A percentile compares a stretch with the other conserved stretches of the same genome.
These are phyloP conservation scores for Ciconia stormi DNA, from an alignment of 2,113 vertebrate species.

Conservation along the genomic window DNA sequence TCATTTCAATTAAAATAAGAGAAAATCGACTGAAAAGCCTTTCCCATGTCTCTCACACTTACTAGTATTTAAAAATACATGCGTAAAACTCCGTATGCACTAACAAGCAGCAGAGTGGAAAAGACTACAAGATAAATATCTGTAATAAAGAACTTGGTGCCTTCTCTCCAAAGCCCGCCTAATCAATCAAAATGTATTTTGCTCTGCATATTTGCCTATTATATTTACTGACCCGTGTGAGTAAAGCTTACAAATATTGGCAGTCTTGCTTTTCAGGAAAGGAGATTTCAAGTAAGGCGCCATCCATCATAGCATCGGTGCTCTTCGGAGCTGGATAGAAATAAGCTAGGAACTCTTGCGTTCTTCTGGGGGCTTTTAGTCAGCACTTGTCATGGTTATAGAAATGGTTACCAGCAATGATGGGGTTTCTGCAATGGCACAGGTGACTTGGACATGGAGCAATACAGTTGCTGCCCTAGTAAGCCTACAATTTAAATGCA, in stretches of 20 bases:
- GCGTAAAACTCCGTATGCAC: background rate
- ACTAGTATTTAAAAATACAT: background rate
- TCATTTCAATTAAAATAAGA: background rate
- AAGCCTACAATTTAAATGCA: background rate
- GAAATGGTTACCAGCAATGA: background rate
- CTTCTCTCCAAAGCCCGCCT: background rate
- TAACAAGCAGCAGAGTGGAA: background rate
- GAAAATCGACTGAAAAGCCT: background rate
- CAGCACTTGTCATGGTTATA: background rate
- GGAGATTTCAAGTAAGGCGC: background rate
- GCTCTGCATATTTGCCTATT: slow-evolving; percentile 23
- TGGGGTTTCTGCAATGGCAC: background rate
- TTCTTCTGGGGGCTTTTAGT: background rate
- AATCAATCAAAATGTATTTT: slow-evolving; percentile 54
- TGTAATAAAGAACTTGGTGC: background rate
- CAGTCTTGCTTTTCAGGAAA: background rate
- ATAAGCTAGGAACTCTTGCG: background rate
- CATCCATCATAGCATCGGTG: background rate
- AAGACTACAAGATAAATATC: slow-evolving; percentile 21
- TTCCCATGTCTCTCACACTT: background rate
- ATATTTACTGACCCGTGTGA: slow-evolving; percentile 35
- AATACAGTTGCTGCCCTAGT: background rate
- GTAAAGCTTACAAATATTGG: slow-evolving; percentile 16
- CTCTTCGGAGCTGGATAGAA: background rate
- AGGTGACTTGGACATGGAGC: background rate